Evolutionary conservation across 2,888 invertebrate genomes (phyloP), one percentile per base, ranked within the genome.

Genomic region (Hydropsyche betteni): DNA sequence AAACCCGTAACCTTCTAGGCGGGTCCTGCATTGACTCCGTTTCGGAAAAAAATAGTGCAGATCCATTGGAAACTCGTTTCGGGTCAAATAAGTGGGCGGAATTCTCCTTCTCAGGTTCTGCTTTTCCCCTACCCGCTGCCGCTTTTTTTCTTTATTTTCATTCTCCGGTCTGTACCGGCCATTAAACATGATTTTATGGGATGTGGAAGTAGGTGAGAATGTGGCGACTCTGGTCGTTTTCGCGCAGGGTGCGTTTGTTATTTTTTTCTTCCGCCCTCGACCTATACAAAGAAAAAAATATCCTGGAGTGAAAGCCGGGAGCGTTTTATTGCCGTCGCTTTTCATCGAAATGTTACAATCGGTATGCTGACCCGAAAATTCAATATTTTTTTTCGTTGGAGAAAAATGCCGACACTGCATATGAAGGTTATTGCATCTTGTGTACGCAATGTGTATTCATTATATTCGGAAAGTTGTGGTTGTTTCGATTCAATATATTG

Each of bases 161-260:
- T 77, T 75, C 75, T 69, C 69, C 44, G 69, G 33, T 34, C 64
- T 69, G 44, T 64, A 77, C 75, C 73, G 77, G 69, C 77, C 75
- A 75, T 77, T 77, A 77, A 72, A 69, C 75, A 73, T 77, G 72
- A 73, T 75, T 77, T 77, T 77, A 77, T 77, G 77, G 75, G 75
- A 75, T 61, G 61, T 75, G 75, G 68, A 75, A 52, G 70, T 70
- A 53, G 75, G 73, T 72, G 75, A 74, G 34, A 64, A 73, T 58
- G 61, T 61, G 73, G 51, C 36, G n/a, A 52, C 53, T 52, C 53
- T 52, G 8, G 16, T 16, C 16, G 55, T 55, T 55, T 55, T 55
- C 64, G 64, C 34, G 33, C 12, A 36, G 34, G 64, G 64, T 58
- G 58, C 64, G 36, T 64, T 64, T 64, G 64, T 64, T 64, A 64